These are phyloP conservation scores for Paramormyrops hopkinsi DNA, from an alignment of 2,797 vertebrate species.

Conservation along the genomic window DNA sequence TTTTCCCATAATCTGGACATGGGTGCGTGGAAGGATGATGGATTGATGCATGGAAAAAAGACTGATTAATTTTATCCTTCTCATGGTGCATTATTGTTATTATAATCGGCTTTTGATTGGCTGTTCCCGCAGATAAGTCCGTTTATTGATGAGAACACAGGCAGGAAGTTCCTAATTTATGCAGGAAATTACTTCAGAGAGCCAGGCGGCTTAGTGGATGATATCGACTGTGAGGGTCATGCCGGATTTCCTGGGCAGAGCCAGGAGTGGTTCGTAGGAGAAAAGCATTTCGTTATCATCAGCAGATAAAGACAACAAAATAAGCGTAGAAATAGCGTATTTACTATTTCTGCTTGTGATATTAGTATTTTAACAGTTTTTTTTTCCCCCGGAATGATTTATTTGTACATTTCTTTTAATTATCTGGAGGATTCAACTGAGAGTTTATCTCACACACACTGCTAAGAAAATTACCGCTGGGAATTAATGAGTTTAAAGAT, in stretches of 20 bases:
- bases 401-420: neutral
- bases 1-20: neutral
- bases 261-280: constrained; percentile 26
- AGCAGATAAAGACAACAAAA: neutral
- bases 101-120: neutral
- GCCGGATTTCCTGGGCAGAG: constrained; percentile 73
- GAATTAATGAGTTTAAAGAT: neutral
- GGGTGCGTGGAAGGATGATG: neutral
- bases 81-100: constrained; percentile 22
- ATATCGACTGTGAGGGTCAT: constrained; percentile 83
- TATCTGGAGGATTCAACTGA: neutral
- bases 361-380: neutral
- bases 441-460: neutral
- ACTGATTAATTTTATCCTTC: neutral
- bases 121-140: constrained; percentile 75
- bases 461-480: neutral
- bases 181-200: constrained; percentile 84
- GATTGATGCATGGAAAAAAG: neutral
- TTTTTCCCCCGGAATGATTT: neutral
- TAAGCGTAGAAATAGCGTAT: neutral
- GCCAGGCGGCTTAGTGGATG: constrained; percentile 64
- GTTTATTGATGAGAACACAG: constrained; percentile 93
- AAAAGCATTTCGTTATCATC: neutral
- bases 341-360: neutral
- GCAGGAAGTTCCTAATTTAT: constrained; percentile 90